Evolutionary conservation across 2,113 vertebrate genomes (phyloP).

Genomic region (Phasianus colchicus): DNA sequence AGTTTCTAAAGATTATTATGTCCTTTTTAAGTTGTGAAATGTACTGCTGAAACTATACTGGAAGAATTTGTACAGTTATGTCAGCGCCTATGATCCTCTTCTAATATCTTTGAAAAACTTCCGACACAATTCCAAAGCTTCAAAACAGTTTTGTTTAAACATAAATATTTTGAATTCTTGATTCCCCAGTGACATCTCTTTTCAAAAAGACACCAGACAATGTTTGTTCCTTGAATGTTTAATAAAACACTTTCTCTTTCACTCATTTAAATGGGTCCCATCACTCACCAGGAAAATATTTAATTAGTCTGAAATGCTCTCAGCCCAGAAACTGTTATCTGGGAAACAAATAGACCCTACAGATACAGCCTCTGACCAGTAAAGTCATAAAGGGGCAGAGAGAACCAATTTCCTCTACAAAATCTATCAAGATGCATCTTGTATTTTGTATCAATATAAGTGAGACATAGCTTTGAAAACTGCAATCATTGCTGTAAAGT

Average conservation of each 20-base stretch:
- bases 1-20: neutral
- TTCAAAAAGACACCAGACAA: neutral
- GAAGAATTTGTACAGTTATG: constrained; percentile 27
- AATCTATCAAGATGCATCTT: neutral
- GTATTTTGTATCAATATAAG: neutral
- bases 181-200: neutral
- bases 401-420: neutral
- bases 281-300: constrained; percentile 3
- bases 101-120: constrained; percentile 17
- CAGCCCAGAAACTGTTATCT: neutral
- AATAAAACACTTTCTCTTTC: neutral
- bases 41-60: neutral
- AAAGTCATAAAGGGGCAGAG: neutral
- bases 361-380: neutral
- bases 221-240: neutral
- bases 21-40: neutral
- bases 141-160: constrained; percentile 29
- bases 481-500: neutral
- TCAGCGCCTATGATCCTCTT: neutral
- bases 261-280: neutral
- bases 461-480: neutral
- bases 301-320: neutral
- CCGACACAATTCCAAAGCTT: constrained; percentile 33
- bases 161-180: neutral
- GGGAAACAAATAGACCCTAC: neutral